Base-by-base conservation (phyloP, 2,113 vertebrate species). In the Calcarius ornatus region DNA sequence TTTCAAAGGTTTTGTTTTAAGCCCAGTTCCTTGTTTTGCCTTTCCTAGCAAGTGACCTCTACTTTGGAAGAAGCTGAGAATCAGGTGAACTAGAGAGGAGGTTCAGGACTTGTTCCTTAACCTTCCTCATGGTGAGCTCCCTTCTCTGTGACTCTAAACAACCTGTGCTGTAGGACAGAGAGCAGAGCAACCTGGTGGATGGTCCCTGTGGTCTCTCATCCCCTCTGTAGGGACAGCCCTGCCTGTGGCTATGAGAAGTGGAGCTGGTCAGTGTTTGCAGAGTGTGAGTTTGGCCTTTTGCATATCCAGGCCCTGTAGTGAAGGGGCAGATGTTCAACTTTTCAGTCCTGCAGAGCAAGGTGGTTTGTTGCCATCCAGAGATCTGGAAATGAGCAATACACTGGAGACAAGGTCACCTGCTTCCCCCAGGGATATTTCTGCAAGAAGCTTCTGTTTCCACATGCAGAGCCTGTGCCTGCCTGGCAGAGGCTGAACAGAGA, bases 1-100 rank as follows among this genome's bases (percentile, higher is more conserved):
- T 81, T 94, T 91, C 73, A 63, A 72, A 96, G 92, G 79, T 79
- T 93, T 95, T n/a, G 79, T 95, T 97, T 98, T 83, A 82, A 96
- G 86, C 81, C 84, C 86, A 48, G 65, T 95, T 77, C 89, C 61
- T 77, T 90, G 66, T 85, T 68, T 96, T 70, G 69, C 71, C 71
- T 83, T 91, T 94, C 77, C 69, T 54, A 75, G 72, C 93, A 88
- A 95, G 61, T 96, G 81, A 91, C 95, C 48, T 94, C 88, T 96
- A 63, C 80, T 95, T 88, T 71, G 85, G 81, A 93, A 96, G 92
- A 93, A 91, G 77, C 70, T 86, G 92, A 92, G 92, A 84, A 93
- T 64, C 25, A 40, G 59, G 15, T 65, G 72, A 72, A 68, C 56
- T 86, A 48, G 63, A 47, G 57, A 63, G 22, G 45, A 78, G 38